These are phyloP conservation scores for Festucalex cinctus DNA, from an alignment of 2,113 vertebrate genomes.

Conservation along the genomic window DNA sequence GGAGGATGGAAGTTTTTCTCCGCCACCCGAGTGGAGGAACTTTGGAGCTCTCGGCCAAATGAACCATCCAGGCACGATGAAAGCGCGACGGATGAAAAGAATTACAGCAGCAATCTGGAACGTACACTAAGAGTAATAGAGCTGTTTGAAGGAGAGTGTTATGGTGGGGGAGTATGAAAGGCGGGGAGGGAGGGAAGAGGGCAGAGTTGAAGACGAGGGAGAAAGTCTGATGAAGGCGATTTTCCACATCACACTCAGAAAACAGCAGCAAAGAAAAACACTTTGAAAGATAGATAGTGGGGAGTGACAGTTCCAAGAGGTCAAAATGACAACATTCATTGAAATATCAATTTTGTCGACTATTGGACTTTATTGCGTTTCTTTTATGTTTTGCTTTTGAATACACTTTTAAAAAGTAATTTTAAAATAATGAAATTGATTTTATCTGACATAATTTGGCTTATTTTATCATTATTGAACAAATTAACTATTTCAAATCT, in stretches of 20 bases:
- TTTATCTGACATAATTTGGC: no score
- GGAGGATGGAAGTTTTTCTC: constrained; percentile 31
- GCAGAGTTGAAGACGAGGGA: constrained; percentile 31
- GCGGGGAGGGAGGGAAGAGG: constrained; percentile 13
- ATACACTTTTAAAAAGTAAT: background rate
- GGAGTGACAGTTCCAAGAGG: background rate
- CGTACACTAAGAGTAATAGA: constrained; percentile 28
- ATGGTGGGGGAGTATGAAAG: constrained; percentile 22
- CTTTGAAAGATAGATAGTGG: constrained; percentile 21
- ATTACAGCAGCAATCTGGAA: constrained; percentile 47
- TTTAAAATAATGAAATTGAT: background rate
- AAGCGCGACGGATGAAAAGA: constrained; percentile 59
- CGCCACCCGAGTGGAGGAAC: constrained; percentile 45
- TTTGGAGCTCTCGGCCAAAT: constrained; percentile 42
- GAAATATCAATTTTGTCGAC: background rate
- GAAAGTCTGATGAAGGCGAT: constrained; percentile 27
- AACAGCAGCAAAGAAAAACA: constrained; percentile 5
- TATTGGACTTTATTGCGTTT: background rate
- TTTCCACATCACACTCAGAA: constrained; percentile 20
- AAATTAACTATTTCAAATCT: no score
- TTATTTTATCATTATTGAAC: no score
- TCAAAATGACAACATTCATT: constrained; percentile 13
- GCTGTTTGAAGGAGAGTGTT: constrained; percentile 21
- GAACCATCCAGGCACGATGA: constrained; percentile 46
- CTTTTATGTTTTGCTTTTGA: background rate